Base-by-base conservation (phyloP, 2,888 invertebrate species). In the Cantharis rustica region DNA sequence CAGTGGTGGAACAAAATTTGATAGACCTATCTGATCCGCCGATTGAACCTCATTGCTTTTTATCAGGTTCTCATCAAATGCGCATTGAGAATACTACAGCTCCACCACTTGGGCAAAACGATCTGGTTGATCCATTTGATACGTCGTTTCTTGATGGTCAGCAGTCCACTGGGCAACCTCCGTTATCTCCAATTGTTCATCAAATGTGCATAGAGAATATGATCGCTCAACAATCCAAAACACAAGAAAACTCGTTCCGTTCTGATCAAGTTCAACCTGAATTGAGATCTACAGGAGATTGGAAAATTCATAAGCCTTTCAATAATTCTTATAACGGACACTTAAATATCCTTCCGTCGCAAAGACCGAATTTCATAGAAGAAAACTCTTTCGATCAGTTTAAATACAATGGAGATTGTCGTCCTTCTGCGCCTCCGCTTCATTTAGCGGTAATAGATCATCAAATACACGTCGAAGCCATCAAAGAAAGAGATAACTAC, bases 1-100 rank as follows among this genome's bases (percentile, higher is more conserved):
- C 90, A n/a, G 90, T 91, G 79, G 86, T 89, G 0, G 91, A 93
- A 61, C 93, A 91, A 11, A 91, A 91, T 66, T 90, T 94, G 63
- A 92, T 94, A 79, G 93, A 94, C 84, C 94, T 93, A 0, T 92
- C 93, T 0, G 94, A 94, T 82, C 84, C 73, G 10, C n/a, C n/a
- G 87, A 0, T 88, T 88, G 2, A 90, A 88, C 81, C 87, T 89
- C 76, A 88, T 88, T 86, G 27, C 78, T 84, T 66, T 79, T 84
- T 13, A 85, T 84, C 72, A 81, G 90, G 79, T 80, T 78, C 72
- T 64, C 81, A 76, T 62, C 83, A 82, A 64, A 66, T 47, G 27
- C 27, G 11, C 11, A 11, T 27, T 11, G 11, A 27, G 13, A 31
- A 31, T 13, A 31, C 13, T 31, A 5, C 10, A 0, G 13, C 11